Percentiles rank a stretch among this genome's conserved stretches.
Evolutionary conservation across 1,140 invertebrate species (phyloP).

Genomic region (Zeugodacus cucurbitae): DNA sequence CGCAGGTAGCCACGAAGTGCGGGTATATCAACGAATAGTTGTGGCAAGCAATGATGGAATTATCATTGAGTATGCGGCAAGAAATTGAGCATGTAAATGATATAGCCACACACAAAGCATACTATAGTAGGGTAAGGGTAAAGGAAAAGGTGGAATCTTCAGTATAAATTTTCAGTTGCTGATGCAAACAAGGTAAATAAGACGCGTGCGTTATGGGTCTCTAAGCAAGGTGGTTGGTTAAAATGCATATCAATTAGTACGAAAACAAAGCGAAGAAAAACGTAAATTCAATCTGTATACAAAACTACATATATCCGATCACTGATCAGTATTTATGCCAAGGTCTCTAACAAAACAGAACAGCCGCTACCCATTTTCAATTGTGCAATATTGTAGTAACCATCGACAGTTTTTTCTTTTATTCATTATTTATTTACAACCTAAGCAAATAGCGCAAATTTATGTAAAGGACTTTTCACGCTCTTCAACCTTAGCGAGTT

Average conservation of each 20-base stretch:
- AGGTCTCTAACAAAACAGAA: neutral
- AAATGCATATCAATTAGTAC: constrained; percentile 34
- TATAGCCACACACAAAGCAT: neutral
- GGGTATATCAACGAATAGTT: neutral
- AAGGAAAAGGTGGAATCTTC: neutral
- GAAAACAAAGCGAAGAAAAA: neutral
- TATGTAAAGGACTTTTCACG: constrained; percentile 14
- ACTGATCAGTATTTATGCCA: neutral
- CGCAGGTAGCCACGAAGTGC: neutral
- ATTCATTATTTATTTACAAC: constrained; percentile 22
- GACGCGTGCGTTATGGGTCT: constrained; percentile 11
- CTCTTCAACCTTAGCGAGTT: neutral
- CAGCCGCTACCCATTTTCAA: neutral
- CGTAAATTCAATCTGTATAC: neutral
- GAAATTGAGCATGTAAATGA: constrained; percentile 30
- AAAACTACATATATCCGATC: neutral
- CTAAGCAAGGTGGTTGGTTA: neutral
- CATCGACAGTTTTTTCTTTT: neutral
- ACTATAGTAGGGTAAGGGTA: neutral
- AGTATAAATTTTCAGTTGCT: neutral
- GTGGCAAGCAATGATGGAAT: neutral
- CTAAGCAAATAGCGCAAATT: neutral
- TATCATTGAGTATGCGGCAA: constrained; percentile 27
- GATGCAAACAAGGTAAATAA: neutral
- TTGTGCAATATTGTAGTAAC: too few relatives aligned